Evolutionary conservation across 2,888 invertebrate species (phyloP).

Genomic region (Tholera decimalis): DNA sequence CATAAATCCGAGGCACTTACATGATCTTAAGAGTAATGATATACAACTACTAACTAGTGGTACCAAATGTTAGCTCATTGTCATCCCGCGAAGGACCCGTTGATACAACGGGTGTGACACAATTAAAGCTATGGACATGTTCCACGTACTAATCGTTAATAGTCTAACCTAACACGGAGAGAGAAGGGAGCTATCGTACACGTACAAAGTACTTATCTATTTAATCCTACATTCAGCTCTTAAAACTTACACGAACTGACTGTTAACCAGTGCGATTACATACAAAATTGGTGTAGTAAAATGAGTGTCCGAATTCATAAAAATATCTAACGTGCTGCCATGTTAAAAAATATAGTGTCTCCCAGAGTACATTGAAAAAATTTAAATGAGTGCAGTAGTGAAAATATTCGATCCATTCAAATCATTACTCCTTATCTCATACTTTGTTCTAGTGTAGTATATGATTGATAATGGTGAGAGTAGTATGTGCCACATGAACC

Average conservation of each 20-base stretch:
- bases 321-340: slow-evolving; percentile 86
- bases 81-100: slow-evolving; percentile 86
- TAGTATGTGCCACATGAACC: slow-evolving; percentile 67
- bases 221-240: slow-evolving; percentile 86
- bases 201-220: slow-evolving; percentile 87
- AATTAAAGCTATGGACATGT: slow-evolving; percentile 91
- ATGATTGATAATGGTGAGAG: slow-evolving; percentile 73
- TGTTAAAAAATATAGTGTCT: slow-evolving; percentile 85
- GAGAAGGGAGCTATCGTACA: slow-evolving; percentile 87
- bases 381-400: slow-evolving; percentile 87
- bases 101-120: slow-evolving; percentile 90
- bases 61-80: slow-evolving; percentile 86
- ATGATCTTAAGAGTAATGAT: slow-evolving; percentile 90
- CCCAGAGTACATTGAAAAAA: slow-evolving; percentile 81
- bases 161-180: slow-evolving; percentile 89
- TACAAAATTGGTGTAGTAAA: slow-evolving; percentile 88
- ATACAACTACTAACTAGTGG: slow-evolving; percentile 89
- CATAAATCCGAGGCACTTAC: slow-evolving; percentile 89
- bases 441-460: slow-evolving; percentile 69
- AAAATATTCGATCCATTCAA: slow-evolving; percentile 82
- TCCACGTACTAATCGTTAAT: slow-evolving; percentile 87
- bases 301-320: slow-evolving; percentile 85
- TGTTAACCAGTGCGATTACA: slow-evolving; percentile 87
- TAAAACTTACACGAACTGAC: slow-evolving; percentile 86
- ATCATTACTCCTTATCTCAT: slow-evolving; percentile 75